These are phyloP conservation scores for Siphamia tubifer DNA, from an alignment of 2,113 vertebrate genomes.

Conservation along the genomic window DNA sequence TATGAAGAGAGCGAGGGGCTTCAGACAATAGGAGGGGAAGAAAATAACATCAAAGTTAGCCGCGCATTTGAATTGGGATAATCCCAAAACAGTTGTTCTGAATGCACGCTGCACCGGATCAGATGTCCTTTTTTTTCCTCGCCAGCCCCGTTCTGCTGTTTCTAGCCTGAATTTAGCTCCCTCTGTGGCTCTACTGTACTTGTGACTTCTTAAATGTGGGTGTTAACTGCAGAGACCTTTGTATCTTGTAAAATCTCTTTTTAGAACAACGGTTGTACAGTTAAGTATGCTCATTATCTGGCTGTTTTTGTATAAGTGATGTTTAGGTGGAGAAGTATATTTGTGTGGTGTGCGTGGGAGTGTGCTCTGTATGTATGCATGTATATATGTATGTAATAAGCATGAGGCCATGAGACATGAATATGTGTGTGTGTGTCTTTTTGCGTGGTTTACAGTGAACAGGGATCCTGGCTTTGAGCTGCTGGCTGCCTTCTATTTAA, in stretches of 20 bases:
- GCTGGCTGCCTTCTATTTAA: slow-evolving; percentile 6
- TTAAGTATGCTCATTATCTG: slow-evolving; percentile 62
- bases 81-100: slow-evolving; percentile 81
- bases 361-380: background rate
- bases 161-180: slow-evolving; percentile 62
- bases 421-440: background rate
- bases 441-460: background rate
- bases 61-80: slow-evolving; percentile 73
- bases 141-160: slow-evolving; percentile 57
- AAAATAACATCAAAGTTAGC: slow-evolving; percentile 81
- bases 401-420: background rate
- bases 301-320: slow-evolving; percentile 21
- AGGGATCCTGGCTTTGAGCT: slow-evolving; percentile 19
- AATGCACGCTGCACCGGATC: slow-evolving; percentile 65
- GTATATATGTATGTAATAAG: background rate
- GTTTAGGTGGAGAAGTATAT: slow-evolving; percentile 39
- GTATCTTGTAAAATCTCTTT: slow-evolving; percentile 55
- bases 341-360: slow-evolving; percentile 4
- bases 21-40: slow-evolving; percentile 74
- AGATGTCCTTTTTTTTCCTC: slow-evolving; percentile 58
- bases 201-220: slow-evolving; percentile 61
- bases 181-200: slow-evolving; percentile 56
- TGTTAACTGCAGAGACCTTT: slow-evolving; percentile 59
- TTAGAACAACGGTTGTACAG: slow-evolving; percentile 54
- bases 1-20: slow-evolving; percentile 74